Percentiles rank a stretch among this genome's conserved stretches.
These are phyloP conservation scores for Nephila pilipes DNA, from an alignment of 1,140 invertebrate genomes.

Conservation along the genomic window DNA sequence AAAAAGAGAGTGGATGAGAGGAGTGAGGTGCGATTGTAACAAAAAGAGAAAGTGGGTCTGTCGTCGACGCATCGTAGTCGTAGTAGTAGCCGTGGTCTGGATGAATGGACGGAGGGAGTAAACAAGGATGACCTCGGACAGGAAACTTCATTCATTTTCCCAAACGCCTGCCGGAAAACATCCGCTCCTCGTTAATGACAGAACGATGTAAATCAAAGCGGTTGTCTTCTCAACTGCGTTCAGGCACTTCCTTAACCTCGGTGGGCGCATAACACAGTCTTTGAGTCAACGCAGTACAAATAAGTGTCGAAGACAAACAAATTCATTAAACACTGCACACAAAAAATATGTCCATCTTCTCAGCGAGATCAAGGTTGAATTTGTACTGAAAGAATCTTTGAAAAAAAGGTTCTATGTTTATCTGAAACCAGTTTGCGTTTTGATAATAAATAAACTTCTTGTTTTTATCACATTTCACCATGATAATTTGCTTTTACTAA, in stretches of 20 bases:
- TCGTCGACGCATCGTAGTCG: background rate
- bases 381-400: no score
- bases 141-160: constrained; percentile 69
- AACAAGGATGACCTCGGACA: constrained; percentile 73
- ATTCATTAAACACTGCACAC: no score
- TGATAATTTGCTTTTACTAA: no score
- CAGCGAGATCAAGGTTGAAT: background rate
- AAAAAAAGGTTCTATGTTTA: no score
- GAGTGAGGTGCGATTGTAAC: no score
- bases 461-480: no score
- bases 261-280: background rate
- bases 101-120: constrained; percentile 64
- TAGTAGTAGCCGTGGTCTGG: constrained; percentile 21
- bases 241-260: background rate
- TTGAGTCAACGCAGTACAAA: background rate
- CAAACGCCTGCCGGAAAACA: constrained; percentile 57
- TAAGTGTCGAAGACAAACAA: constrained; percentile 40
- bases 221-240: background rate
- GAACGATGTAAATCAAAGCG: constrained; percentile 58
- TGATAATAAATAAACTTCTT: no score
- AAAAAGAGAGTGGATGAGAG: background rate
- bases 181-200: constrained; percentile 56
- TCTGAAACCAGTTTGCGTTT: no score
- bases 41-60: background rate
- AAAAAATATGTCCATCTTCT: no score